Base-by-base conservation (phyloP, 2,888 invertebrate species). In the Rhagonycha fulva region DNA sequence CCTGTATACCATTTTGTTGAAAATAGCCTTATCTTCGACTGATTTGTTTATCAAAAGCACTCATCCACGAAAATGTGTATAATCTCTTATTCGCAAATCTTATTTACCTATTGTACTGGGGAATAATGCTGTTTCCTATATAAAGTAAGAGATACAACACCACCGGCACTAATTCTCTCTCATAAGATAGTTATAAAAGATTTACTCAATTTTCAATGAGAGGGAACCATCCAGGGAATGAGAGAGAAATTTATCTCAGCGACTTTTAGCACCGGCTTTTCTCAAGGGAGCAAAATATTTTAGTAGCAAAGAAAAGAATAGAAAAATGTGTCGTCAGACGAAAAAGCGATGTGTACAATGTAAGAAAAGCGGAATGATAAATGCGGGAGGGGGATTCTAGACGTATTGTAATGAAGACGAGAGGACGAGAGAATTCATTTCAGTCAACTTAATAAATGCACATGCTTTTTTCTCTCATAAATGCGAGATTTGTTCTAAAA, bases 281-380 rank as follows among this genome's bases (percentile, higher is more conserved):
- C 83, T 81, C 82, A 62, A 76, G 83, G 81, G 82, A 80, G 78
- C 82, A 79, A 83, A 83, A 84, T 83, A 84, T 84, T 83, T 83
- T 82, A 81, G 81, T 78, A 80, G 82, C 81, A 80, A 80, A 82
- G 81, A 79, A 83, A 83, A 81, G 82, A 83, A 84, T 82, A 82
- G 84, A 83, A 84, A 84, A 84, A 84, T 83, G 84, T 83, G 84
- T 82, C 83, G 83, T 81, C 82, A 81, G 81, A 83, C 83, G 82
- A 84, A 84, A 83, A 83, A 83, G 83, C 84, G 83, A 83, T 83
- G 84, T 83, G 83, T 83, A 84, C 84, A 83, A 83, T 82, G 82
- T 84, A 84, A 84, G 84, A 81, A 82, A 84, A 82, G 83, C 81
- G 75, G 82, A 81, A 84, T 84, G 84, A 84, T 82, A 83, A 84